Conservation (phyloP, 2,113 vertebrate species). For the Penelope pileata region DNA sequence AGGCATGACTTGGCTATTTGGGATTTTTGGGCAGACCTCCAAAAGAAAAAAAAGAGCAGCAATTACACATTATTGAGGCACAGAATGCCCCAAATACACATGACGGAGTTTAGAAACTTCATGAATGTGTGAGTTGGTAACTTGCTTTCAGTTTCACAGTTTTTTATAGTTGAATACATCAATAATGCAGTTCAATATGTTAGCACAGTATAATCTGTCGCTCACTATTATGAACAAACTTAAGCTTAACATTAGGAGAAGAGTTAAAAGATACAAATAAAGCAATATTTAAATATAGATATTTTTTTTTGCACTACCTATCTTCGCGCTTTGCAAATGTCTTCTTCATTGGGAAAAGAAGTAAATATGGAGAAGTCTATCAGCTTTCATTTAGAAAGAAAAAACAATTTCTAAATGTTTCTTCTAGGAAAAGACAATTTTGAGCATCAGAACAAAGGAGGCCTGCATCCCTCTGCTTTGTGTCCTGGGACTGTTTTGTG, state of each 20-base stretch:
- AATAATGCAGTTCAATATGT: background rate
- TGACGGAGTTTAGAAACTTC: background rate
- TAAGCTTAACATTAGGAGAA: background rate
- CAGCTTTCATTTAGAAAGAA: background rate
- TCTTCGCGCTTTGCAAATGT: background rate
- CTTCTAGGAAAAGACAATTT: background rate
- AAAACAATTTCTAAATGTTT: background rate
- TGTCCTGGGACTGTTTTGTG: background rate
- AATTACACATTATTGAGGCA: rapidly evolving
- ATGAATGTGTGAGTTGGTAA: background rate
- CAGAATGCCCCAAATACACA: background rate
- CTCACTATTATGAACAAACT: background rate
- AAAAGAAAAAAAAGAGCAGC: background rate
- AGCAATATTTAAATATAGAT: background rate
- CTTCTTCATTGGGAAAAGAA: background rate
- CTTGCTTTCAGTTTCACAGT: background rate
- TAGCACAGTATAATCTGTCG: background rate
- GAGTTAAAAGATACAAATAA: background rate
- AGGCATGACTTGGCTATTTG: background rate
- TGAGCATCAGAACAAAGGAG: background rate
- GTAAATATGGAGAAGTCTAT: background rate
- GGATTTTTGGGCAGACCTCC: background rate
- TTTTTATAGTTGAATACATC: background rate
- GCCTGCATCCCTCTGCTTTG: background rate
- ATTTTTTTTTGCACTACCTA: background rate